phyloP scores from a whole-genome alignment of 2,113 vertebrate genomes.

The Candoia aspera region DNA sequence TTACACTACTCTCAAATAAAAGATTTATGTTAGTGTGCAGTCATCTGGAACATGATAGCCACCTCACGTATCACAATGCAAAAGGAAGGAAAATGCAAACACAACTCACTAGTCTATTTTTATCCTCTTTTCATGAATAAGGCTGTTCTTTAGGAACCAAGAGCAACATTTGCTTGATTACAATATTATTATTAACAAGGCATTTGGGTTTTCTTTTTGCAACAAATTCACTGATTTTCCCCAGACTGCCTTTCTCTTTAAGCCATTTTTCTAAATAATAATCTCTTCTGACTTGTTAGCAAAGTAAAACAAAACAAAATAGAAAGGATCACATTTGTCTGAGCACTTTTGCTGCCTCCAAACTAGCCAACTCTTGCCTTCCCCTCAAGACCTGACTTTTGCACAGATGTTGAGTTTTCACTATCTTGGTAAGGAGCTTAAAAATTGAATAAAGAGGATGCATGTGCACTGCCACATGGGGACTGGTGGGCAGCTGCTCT shows the following conservation, averaged over 20 bases:
- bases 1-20: background rate
- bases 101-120: slow-evolving; percentile 43
- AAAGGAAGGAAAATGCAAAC: slow-evolving; percentile 47
- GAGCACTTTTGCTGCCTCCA: background rate
- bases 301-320: background rate
- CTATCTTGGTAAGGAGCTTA: background rate
- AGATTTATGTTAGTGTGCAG: slow-evolving; percentile 25
- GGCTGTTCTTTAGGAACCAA: slow-evolving; percentile 24
- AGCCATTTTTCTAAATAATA: background rate
- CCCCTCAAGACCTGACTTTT: background rate
- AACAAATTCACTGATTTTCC: background rate
- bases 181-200: slow-evolving; percentile 9
- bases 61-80: slow-evolving; percentile 31
- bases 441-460: background rate
- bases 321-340: background rate
- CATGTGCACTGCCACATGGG: background rate
- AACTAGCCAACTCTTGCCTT: background rate
- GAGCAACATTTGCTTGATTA: slow-evolving; percentile 34
- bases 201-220: background rate
- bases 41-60: slow-evolving; percentile 32
- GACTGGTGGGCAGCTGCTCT: background rate
- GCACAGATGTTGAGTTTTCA: slow-evolving; percentile 5
- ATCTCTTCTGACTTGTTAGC: background rate
- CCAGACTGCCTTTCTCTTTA: background rate
- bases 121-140: slow-evolving; percentile 13